Evolutionary conservation across 2,797 vertebrate species (phyloP).

Genomic region (Myioborus melanocephalus): DNA sequence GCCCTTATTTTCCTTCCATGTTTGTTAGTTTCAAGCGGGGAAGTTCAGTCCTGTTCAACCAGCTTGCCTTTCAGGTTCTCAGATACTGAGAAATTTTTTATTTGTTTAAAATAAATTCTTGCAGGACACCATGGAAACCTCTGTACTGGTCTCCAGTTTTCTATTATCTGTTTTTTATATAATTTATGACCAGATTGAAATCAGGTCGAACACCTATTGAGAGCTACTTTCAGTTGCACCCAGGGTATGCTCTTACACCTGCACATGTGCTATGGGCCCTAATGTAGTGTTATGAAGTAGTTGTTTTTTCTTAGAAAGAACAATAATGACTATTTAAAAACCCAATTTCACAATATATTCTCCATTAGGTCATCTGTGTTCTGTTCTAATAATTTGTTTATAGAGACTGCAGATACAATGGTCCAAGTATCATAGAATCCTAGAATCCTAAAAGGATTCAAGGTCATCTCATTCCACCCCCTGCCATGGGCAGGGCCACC

Average conservation of each 20-base stretch:
- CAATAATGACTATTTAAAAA: neutral
- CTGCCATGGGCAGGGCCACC: neutral
- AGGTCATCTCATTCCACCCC: neutral
- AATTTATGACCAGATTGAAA: neutral
- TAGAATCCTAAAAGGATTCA: neutral
- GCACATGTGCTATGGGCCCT: neutral
- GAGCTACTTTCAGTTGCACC: neutral
- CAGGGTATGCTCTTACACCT: neutral
- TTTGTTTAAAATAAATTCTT: neutral
- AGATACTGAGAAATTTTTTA: neutral
- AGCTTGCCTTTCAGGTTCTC: neutral
- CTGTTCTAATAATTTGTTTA: neutral
- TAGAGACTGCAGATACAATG: neutral
- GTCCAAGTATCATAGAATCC: neutral
- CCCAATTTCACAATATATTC: neutral
- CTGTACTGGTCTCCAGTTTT: neutral
- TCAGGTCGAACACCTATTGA: neutral
- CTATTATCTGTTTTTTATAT: neutral
- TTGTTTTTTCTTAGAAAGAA: neutral
- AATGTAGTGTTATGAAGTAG: neutral
- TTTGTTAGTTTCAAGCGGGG: neutral
- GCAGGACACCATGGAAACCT: neutral
- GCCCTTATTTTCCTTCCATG: neutral
- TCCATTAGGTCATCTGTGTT: neutral
- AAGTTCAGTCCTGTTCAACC: neutral